Conservation (phyloP, 2,888 invertebrate genomes). For the Cephus nigrinus region DNA sequence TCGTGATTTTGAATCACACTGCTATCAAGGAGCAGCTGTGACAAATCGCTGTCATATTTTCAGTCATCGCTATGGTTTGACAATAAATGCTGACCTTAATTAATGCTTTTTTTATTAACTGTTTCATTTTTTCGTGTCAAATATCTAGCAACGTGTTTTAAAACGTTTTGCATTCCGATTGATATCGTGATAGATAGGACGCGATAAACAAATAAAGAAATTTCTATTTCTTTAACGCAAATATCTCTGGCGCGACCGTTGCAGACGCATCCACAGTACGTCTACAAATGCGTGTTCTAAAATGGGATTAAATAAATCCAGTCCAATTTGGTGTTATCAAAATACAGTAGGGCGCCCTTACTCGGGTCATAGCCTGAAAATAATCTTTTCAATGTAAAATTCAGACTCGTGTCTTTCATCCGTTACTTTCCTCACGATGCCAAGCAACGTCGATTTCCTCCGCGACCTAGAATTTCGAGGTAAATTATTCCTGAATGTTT, state of each 20-base stretch:
- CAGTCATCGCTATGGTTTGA: neutral
- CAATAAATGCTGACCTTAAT: neutral
- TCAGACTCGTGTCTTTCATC: neutral
- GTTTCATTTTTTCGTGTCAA: neutral
- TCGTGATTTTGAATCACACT: neutral
- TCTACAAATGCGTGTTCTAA: neutral
- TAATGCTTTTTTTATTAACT: neutral
- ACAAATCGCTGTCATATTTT: neutral
- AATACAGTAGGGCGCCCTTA: neutral
- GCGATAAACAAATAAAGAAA: neutral
- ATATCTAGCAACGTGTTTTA: neutral
- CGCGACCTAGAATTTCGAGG: neutral
- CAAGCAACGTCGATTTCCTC: neutral
- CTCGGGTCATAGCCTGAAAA: neutral
- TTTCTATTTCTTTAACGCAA: neutral
- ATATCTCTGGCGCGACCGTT: neutral
- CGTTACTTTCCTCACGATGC: neutral
- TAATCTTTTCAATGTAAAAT: neutral
- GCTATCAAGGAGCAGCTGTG: neutral
- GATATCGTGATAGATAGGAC: neutral
- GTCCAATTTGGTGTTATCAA: neutral
- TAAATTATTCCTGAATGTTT: constrained; percentile 6
- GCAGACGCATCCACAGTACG: neutral
- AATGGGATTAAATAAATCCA: neutral
- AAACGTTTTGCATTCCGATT: neutral